Percentiles rank a stretch among this genome's conserved stretches.
phyloP scores from a whole-genome alignment of 2,888 invertebrate genomes.

The Chorisops tibialis region DNA sequence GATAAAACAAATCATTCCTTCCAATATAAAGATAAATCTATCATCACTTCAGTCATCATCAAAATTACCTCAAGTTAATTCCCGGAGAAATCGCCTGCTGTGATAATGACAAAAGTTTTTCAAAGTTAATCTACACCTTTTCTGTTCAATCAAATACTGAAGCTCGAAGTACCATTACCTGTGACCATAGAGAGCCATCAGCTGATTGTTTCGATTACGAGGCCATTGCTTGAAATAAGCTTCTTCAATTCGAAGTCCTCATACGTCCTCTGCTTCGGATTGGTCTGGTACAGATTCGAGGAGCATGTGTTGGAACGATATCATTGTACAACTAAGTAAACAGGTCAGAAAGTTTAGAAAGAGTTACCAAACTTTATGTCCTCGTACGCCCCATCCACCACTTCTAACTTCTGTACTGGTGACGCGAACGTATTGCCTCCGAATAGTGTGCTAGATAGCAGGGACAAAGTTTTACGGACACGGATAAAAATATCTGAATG shows the following conservation, averaged over 20 bases:
- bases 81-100: neutral
- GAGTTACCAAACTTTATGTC: conserved; percentile 14
- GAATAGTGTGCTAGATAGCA: too few species aligned
- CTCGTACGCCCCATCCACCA: conserved; percentile 16
- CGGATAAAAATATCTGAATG: too few species aligned
- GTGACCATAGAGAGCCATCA: neutral
- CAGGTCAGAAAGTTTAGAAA: neutral
- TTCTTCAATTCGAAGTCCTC: neutral
- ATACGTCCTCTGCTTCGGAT: too few species aligned
- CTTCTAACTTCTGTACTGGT: conserved; percentile 9
- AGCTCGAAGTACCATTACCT: neutral
- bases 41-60: too few species aligned
- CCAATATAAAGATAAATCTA: too few species aligned
- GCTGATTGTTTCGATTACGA: conserved; percentile 24
- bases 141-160: conserved; percentile 19
- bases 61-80: too few species aligned
- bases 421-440: too few species aligned
- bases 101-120: conserved; percentile 17
- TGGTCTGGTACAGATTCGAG: too few species aligned
- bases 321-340: neutral
- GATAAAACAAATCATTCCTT: too few species aligned
- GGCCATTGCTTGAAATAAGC: conserved; percentile 22
- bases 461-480: too few species aligned
- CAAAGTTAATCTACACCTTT: conserved; percentile 26
- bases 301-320: too few species aligned